Base-by-base conservation (phyloP, 2,113 vertebrate genomes). In the Saimiri boliviensis region DNA sequence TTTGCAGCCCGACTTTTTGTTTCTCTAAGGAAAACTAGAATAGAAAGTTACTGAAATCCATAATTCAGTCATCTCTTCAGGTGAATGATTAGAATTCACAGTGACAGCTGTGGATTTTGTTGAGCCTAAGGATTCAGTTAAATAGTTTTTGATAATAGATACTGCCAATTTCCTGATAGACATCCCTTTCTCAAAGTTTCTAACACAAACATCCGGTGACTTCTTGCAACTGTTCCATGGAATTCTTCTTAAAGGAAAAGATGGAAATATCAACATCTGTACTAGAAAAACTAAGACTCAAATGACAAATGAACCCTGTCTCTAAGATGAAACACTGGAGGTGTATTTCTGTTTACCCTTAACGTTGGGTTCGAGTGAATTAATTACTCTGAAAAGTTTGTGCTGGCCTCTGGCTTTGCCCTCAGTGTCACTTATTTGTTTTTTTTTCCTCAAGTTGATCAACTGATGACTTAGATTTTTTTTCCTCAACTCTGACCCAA, bases 401-500 rank as follows among this genome's bases (percentile, higher is more conserved):
- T 93, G 93, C 68, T n/a, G 37, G 86, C 37, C 79, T 91, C 63
- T 54, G 45, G 83, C 49, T 80, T 83, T 95, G 74, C 83, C 91
- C 19, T 89, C 52, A 45, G 12, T 60, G 71, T 84, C 93, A 82
- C 32, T 92, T 88, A 70, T 80, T 93, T 93, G 12, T 76, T 49
- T 25, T 83, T 25, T 83, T 60, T 82, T 11, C 12, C 83, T 94
- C 11, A 89, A 87, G 58, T 85, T 35, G 30, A 96, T 85, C 66
- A 96, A 94, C 42, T 80, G 76, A 94, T 94, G 93, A 88, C 49
- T 83, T 91, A 54, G 70, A 42, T 77, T 63, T 87, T 83, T 83
- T 76, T 40, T 27, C 3, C 32, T 93, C 77, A 90, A 86, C 85
- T 93, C 58, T 86, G 95, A 97, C 93, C 47, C 63, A 97, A 82